phyloP scores from a whole-genome alignment of 2,797 vertebrate genomes.

The Morus bassanus region DNA sequence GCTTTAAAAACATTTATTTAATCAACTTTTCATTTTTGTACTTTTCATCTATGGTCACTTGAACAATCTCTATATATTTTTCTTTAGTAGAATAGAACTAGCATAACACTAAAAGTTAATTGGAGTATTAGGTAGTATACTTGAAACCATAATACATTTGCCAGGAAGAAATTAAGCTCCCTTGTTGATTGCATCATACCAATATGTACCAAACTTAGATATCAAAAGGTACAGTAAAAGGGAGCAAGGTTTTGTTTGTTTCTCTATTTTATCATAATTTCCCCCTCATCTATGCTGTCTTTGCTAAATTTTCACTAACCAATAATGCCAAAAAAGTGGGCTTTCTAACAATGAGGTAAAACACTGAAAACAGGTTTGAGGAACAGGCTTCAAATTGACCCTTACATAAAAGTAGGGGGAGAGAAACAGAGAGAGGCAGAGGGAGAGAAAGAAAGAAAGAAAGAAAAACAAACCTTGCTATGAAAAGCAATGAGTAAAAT shows the following conservation, averaged over 20 bases:
- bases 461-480: slow-evolving; percentile 39
- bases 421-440: not conserved
- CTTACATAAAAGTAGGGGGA: not conserved
- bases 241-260: slow-evolving; percentile 20
- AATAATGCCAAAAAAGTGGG: slow-evolving; percentile 21
- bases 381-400: not conserved
- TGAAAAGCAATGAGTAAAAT: slow-evolving; percentile 80
- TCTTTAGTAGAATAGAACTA: slow-evolving; percentile 77
- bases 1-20: slow-evolving; percentile 18
- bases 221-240: slow-evolving; percentile 41
- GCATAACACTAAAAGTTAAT: slow-evolving; percentile 74
- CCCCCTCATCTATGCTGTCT: not conserved
- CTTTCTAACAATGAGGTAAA: slow-evolving; percentile 39
- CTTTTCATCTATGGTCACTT: slow-evolving; percentile 64
- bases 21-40: slow-evolving; percentile 34
- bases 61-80: slow-evolving; percentile 62
- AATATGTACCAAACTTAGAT: slow-evolving; percentile 37
- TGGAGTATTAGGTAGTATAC: slow-evolving; percentile 73
- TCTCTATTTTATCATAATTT: slow-evolving; percentile 4
- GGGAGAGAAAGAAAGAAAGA: not conserved
- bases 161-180: slow-evolving; percentile 41
- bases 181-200: not conserved
- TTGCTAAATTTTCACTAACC: slow-evolving; percentile 36
- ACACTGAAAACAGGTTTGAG: not conserved
- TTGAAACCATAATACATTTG: slow-evolving; percentile 30